A percentile compares a stretch with the other conserved stretches of the same genome.
These are phyloP conservation scores for Mayetiola destructor DNA, from an alignment of 2,888 invertebrate species.

Conservation along the genomic window DNA sequence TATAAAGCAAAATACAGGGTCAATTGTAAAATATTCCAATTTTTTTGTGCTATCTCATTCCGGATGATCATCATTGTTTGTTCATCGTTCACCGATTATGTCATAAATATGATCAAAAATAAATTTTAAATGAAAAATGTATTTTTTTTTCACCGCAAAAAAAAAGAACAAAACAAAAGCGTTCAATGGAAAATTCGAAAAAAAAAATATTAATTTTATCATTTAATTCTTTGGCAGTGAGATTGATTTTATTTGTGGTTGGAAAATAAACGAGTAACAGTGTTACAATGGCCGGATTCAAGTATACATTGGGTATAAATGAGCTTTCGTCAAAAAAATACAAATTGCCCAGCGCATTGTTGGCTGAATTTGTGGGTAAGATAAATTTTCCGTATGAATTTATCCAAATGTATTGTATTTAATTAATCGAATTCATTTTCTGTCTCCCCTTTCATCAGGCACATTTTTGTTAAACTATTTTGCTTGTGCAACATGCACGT, in stretches of 20 bases:
- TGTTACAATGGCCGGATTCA: conserved; percentile 41
- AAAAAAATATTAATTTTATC: not conserved
- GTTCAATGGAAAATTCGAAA: too few species aligned
- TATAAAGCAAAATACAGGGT: too few species aligned
- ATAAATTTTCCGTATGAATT: not conserved
- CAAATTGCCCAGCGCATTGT: conserved; percentile 62
- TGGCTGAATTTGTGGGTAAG: conserved; percentile 72
- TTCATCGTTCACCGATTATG: too few species aligned
- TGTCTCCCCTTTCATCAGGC: conserved; percentile 32
- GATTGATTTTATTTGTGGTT: not conserved
- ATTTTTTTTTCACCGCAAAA: too few species aligned
- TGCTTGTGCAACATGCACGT: conserved; percentile 66
- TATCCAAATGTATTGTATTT: not conserved
- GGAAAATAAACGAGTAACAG: not conserved
- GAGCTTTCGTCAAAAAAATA: conserved; percentile 55
- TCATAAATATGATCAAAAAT: too few species aligned
- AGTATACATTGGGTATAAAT: conserved; percentile 50
- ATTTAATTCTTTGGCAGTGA: too few species aligned
- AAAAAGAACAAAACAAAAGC: too few species aligned
- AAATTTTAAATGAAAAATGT: too few species aligned
- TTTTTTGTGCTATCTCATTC: too few species aligned
- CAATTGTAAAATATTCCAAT: too few species aligned
- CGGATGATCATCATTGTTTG: too few species aligned
- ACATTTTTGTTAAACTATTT: conserved; percentile 77
- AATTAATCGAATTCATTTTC: not conserved